These are phyloP conservation scores for Intoshia linei DNA, from an alignment of 1,140 invertebrate genomes.

Conservation along the genomic window DNA sequence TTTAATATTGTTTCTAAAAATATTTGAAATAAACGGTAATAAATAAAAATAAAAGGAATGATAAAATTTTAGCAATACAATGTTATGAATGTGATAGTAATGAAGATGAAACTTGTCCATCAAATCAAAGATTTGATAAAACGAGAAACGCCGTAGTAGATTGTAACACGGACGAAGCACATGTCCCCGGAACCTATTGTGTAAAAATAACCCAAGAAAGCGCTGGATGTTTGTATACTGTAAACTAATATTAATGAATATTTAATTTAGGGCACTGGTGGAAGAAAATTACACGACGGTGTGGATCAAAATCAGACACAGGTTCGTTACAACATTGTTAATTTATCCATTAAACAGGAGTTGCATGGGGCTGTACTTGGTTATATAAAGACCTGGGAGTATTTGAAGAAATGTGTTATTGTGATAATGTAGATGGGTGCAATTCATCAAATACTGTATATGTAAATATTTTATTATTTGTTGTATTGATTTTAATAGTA, in stretches of 20 bases:
- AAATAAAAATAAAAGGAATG: too few species aligned
- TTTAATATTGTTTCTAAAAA: too few species aligned
- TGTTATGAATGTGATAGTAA: slow-evolving; percentile 24
- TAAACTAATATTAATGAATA: background rate
- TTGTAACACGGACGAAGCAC: slow-evolving; percentile 20
- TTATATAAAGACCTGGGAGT: slow-evolving; percentile 18
- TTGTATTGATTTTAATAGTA: too few species aligned
- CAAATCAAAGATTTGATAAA: slow-evolving; percentile 13
- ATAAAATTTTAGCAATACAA: too few species aligned
- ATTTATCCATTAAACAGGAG: slow-evolving; percentile 9
- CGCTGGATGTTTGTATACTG: slow-evolving; percentile 17
- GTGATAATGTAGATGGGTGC: slow-evolving; percentile 16
- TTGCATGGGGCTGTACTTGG: slow-evolving; percentile 21
- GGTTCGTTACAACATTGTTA: slow-evolving; percentile 9
- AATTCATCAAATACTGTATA: too few species aligned
- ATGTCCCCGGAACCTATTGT: slow-evolving; percentile 20
- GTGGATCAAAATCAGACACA: slow-evolving; percentile 17
- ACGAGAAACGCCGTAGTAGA: slow-evolving; percentile 19
- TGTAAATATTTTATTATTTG: too few species aligned
- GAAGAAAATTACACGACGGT: slow-evolving; percentile 20
- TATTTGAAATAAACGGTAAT: too few species aligned
- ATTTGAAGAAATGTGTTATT: slow-evolving; percentile 20
- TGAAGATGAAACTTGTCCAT: slow-evolving; percentile 19
- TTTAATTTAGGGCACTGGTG: slow-evolving; percentile 15
- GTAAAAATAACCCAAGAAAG: slow-evolving; percentile 21